These are phyloP conservation scores for Drosophila cardini DNA, from an alignment of 1,140 invertebrate species.

Conservation along the genomic window DNA sequence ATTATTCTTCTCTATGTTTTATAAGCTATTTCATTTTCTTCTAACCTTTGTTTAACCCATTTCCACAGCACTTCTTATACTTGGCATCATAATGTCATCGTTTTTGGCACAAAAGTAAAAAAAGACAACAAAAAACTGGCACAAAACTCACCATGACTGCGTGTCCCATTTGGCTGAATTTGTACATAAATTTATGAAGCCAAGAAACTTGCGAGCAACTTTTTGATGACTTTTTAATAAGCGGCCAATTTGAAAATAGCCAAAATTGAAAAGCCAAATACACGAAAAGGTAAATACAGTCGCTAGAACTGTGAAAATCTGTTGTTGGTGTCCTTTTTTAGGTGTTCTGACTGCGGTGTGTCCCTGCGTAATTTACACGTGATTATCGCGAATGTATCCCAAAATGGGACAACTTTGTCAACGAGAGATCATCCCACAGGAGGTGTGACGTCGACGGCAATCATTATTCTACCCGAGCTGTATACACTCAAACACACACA, in stretches of 20 bases:
- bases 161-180: conserved; percentile 35
- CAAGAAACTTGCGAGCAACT: conserved; percentile 26
- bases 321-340: neutral
- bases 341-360: conserved; percentile 4
- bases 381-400: conserved; percentile 50
- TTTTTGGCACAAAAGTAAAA: conserved; percentile 19
- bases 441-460: conserved; percentile 13
- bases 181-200: conserved; percentile 28
- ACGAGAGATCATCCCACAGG: conserved; percentile 19
- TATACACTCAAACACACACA: conserved; percentile 14
- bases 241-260: conserved; percentile 15
- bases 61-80: neutral
- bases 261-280: conserved; percentile 49
- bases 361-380: conserved; percentile 60
- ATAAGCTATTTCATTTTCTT: neutral
- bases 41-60: neutral
- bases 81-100: conserved; percentile 3
- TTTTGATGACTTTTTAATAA: conserved; percentile 53
- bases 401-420: conserved; percentile 60
- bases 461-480: conserved; percentile 47
- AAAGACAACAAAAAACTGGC: conserved; percentile 11
- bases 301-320: conserved; percentile 21
- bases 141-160: conserved; percentile 19
- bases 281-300: conserved; percentile 18
- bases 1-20: neutral